These are phyloP conservation scores for Varecia variegata DNA, from an alignment of 2,797 vertebrate species.

Conservation along the genomic window DNA sequence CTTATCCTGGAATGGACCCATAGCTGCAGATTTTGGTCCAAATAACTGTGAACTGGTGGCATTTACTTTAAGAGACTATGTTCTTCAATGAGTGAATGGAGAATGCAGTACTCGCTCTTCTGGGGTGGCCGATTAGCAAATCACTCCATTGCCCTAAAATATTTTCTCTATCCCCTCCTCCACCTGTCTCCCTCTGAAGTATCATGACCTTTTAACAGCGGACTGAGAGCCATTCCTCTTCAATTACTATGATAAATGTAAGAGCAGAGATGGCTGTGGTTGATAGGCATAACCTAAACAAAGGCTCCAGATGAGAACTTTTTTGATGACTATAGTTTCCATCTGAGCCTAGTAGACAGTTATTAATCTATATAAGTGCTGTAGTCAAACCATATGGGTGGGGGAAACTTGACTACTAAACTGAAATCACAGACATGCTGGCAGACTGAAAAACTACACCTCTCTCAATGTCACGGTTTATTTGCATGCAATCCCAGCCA, in stretches of 20 bases:
- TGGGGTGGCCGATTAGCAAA: neutral
- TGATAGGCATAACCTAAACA: slow-evolving; percentile 73
- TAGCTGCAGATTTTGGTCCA: neutral
- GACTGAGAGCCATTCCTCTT: slow-evolving; percentile 57
- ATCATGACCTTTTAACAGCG: slow-evolving; percentile 33
- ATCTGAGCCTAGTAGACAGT: slow-evolving; percentile 31
- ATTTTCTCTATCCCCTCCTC: slow-evolving; percentile 40
- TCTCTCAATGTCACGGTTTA: slow-evolving; percentile 73
- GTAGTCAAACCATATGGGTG: slow-evolving; percentile 30
- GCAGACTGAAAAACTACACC: slow-evolving; percentile 42
- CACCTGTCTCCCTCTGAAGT: slow-evolving; percentile 51
- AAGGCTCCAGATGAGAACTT: slow-evolving; percentile 67
- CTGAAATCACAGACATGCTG: neutral
- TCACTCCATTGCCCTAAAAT: neutral
- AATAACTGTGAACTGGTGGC: neutral
- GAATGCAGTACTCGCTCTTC: neutral
- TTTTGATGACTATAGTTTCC: slow-evolving; percentile 32
- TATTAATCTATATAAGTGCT: slow-evolving; percentile 47
- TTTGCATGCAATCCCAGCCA: slow-evolving; percentile 80
- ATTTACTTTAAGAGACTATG: slow-evolving; percentile 14
- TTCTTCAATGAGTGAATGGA: neutral
- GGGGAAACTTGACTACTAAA: slow-evolving; percentile 29
- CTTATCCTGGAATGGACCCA: neutral
- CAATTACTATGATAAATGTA: slow-evolving; percentile 74
- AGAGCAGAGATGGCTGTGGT: slow-evolving; percentile 62